Conservation (phyloP, 2,113 vertebrate genomes). For the Psettodes erumei region DNA sequence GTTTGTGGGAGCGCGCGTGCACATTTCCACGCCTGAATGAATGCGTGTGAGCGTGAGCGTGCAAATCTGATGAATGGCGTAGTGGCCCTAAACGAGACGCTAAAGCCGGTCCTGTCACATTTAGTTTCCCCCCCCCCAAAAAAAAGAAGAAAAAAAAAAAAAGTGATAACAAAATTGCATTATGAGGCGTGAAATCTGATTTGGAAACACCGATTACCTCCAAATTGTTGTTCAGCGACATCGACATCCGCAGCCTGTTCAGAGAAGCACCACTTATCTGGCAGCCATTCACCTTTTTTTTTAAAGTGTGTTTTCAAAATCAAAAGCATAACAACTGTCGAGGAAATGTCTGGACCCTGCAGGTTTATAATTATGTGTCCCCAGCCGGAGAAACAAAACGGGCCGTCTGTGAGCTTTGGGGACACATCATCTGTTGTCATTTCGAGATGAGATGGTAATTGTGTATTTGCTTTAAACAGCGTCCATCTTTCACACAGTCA, state of each 20-base stretch:
- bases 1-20: slow-evolving; percentile 7
- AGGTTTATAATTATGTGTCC: slow-evolving; percentile 16
- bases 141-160: slow-evolving; percentile 20
- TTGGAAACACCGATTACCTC: slow-evolving; percentile 33
- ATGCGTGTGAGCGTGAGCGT: slow-evolving; percentile 27
- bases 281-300: slow-evolving; percentile 12
- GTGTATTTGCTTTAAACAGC: slow-evolving; percentile 22
- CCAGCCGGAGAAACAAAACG: slow-evolving; percentile 14
- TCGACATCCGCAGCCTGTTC: slow-evolving; percentile 2
- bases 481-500: slow-evolving; percentile 16
- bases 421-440: slow-evolving; percentile 3
- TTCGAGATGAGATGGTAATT: slow-evolving; percentile 12
- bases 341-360: slow-evolving; percentile 14
- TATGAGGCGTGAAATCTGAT: slow-evolving; percentile 36
- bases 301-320: slow-evolving; percentile 39
- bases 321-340: background rate
- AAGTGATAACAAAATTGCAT: slow-evolving; percentile 14
- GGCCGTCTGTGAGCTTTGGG: slow-evolving; percentile 31
- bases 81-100: slow-evolving; percentile 27
- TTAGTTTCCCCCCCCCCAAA: slow-evolving; percentile 40
- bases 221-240: slow-evolving; percentile 24
- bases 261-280: slow-evolving; percentile 24
- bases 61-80: slow-evolving; percentile 41
- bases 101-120: slow-evolving; percentile 52
- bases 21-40: background rate